A percentile compares a stretch with the other conserved stretches of the same genome.
phyloP scores from a whole-genome alignment of 1,140 invertebrate species.

The Macrobrachium rosenbergii region DNA sequence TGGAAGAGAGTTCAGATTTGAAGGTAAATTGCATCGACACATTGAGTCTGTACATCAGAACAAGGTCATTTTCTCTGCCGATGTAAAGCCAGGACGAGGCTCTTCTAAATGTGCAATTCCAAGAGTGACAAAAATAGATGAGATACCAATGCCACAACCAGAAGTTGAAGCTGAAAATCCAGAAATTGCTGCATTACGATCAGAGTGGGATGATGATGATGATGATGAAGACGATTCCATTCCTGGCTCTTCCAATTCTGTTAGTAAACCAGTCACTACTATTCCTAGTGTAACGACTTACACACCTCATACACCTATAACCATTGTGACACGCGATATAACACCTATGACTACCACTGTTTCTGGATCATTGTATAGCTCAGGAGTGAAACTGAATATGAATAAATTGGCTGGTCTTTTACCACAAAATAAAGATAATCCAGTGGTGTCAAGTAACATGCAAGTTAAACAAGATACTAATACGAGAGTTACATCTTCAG shows the following conservation, averaged over 20 bases:
- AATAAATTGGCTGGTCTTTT: constrained; percentile 63
- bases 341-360: constrained; percentile 58
- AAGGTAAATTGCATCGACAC: constrained; percentile 65
- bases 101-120: background rate
- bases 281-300: background rate
- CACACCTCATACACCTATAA: constrained; percentile 12
- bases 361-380: constrained; percentile 52
- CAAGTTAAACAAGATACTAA: constrained; percentile 30
- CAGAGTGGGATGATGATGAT: constrained; percentile 66
- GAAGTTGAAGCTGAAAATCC: constrained; percentile 56
- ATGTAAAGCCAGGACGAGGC: constrained; percentile 65
- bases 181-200: constrained; percentile 64
- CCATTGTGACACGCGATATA: constrained; percentile 62
- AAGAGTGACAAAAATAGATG: background rate
- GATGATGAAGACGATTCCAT: constrained; percentile 52
- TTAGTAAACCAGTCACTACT: background rate
- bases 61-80: constrained; percentile 63
- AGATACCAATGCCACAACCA: background rate
- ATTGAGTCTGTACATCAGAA: constrained; percentile 65
- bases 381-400: constrained; percentile 65
- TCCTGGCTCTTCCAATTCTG: background rate
- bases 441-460: constrained; percentile 14
- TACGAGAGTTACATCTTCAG: background rate
- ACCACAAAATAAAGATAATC: constrained; percentile 33
- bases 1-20: constrained; percentile 65